These are phyloP conservation scores for Ridgeia piscesae DNA, from an alignment of 1,140 invertebrate species.

Conservation along the genomic window DNA sequence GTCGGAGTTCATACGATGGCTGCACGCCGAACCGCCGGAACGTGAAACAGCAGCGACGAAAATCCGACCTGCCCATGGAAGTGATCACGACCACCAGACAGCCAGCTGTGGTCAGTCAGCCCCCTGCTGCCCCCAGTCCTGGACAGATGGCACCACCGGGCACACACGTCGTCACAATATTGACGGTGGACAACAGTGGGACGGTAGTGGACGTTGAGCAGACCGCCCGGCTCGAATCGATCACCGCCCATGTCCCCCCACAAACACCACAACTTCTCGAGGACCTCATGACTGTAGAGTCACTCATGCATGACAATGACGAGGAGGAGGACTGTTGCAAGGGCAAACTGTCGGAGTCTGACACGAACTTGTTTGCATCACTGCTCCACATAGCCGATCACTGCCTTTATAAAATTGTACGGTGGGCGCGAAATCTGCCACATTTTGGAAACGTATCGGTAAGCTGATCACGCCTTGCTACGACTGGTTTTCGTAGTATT, in stretches of 20 bases:
- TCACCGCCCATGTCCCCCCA: constrained; percentile 4
- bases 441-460: constrained; percentile 94
- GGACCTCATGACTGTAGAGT: constrained; percentile 53
- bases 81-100: constrained; percentile 10
- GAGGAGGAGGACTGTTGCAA: constrained; percentile 37
- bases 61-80: constrained; percentile 9
- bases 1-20: constrained; percentile 82
- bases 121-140: neutral
- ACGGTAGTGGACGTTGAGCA: constrained; percentile 22
- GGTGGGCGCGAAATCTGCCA: constrained; percentile 96
- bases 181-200: constrained; percentile 22
- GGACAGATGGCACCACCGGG: neutral
- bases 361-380: constrained; percentile 42
- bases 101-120: neutral
- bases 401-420: constrained; percentile 94
- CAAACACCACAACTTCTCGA: constrained; percentile 42
- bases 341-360: constrained; percentile 31
- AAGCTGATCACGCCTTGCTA: too few species aligned
- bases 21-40: constrained; percentile 44
- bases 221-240: neutral
- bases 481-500: too few species aligned
- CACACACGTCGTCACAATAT: neutral
- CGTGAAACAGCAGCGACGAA: constrained; percentile 20
- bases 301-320: constrained; percentile 51
- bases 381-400: constrained; percentile 77